Conservation (phyloP, 2,797 vertebrate species). For the Lepus oiostolus region DNA sequence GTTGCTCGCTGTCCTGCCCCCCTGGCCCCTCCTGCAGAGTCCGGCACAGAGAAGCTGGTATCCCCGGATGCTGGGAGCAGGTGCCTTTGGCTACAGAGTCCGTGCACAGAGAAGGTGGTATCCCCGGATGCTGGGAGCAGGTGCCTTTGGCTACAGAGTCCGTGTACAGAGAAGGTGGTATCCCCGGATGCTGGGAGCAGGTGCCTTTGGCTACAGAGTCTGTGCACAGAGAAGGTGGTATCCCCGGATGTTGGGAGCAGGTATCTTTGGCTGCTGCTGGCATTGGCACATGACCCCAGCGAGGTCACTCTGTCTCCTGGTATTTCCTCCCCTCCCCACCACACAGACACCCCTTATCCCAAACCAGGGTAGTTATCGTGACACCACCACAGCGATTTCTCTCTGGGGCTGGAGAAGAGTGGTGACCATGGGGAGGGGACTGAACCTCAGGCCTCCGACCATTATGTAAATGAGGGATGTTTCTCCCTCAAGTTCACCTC, state of each 20-base stretch:
- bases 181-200: not conserved
- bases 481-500: conserved; percentile 69
- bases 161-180: not conserved
- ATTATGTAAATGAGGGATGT: conserved; percentile 56
- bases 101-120: not conserved
- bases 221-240: not conserved
- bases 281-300: not conserved
- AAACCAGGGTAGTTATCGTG: not conserved
- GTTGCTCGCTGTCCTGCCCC: not conserved
- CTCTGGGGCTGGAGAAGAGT: not conserved
- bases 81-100: not conserved
- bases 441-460: conserved; percentile 35
- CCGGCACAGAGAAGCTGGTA: not conserved
- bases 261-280: not conserved
- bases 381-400: not conserved
- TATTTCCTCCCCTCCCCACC: not conserved
- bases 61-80: not conserved
- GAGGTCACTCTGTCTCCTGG: not conserved
- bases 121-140: not conserved
- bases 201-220: not conserved
- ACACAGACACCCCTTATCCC: too few relatives aligned
- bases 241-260: not conserved
- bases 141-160: not conserved
- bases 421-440: not conserved
- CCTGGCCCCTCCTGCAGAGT: not conserved